Percentiles rank a stretch among this genome's conserved stretches.
Conservation (phyloP, 2,797 vertebrate species). For the Syncerus caffer region DNA sequence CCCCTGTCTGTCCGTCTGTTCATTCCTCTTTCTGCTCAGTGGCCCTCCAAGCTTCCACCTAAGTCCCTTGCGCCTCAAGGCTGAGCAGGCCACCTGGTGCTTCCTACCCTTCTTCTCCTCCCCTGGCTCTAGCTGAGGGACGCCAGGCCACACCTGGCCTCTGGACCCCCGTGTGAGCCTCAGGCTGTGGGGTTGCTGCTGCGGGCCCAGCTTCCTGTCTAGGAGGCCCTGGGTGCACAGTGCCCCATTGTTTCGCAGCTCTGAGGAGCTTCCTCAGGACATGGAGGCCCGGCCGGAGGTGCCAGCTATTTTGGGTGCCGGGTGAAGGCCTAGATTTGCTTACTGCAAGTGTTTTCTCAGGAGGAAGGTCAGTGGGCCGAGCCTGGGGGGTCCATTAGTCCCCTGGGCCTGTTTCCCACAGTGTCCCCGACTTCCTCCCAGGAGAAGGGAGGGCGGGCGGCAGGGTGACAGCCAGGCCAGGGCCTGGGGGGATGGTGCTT, state of each 20-base stretch:
- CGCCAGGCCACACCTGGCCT: background rate
- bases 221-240: background rate
- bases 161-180: background rate
- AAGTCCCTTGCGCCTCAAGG: accelerated
- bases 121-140: background rate
- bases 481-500: background rate
- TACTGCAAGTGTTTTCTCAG: background rate
- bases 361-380: background rate
- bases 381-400: background rate
- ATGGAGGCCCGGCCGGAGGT: background rate
- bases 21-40: no score
- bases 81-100: background rate
- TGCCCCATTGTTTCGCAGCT: background rate
- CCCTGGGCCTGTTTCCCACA: background rate
- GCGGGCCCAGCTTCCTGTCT: background rate
- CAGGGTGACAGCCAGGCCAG: background rate
- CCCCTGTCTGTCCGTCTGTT: background rate
- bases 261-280: background rate
- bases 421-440: background rate
- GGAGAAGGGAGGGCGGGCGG: background rate
- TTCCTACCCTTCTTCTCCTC: background rate
- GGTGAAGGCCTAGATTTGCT: background rate
- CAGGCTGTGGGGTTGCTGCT: background rate
- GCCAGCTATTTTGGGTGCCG: background rate
- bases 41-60: background rate